phyloP scores from a whole-genome alignment of 1,140 invertebrate genomes.

The Platorchestia sp. region DNA sequence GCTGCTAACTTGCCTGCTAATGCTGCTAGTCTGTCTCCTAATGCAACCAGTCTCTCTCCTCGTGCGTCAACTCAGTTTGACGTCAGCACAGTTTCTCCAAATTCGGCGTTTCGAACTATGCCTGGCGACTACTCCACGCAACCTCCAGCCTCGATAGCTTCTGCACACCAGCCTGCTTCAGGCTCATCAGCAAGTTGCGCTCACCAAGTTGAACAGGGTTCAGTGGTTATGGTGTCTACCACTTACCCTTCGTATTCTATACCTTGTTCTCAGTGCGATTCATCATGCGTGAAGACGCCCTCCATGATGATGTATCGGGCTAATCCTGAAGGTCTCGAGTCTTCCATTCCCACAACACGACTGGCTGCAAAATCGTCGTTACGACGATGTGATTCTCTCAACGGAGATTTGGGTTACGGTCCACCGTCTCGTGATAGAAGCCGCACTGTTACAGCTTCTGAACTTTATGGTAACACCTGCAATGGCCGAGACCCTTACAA shows the following conservation, averaged over 20 bases:
- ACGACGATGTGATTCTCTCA: constrained; percentile 29
- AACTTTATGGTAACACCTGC: neutral
- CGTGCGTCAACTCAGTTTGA: neutral
- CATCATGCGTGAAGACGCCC: neutral
- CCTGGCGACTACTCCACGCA: neutral
- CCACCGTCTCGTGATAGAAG: neutral
- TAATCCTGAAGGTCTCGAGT: constrained; percentile 28
- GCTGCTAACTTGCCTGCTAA: neutral
- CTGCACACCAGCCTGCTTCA: neutral
- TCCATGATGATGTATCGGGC: neutral
- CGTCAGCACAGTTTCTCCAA: neutral
- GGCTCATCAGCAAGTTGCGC: neutral
- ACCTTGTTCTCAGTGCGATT: constrained; percentile 44
- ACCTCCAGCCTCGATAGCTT: neutral
- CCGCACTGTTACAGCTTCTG: neutral
- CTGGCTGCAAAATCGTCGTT: neutral
- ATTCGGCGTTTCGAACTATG: neutral
- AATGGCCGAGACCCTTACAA: neutral
- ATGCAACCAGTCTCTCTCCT: neutral
- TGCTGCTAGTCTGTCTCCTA: neutral
- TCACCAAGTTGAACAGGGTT: neutral
- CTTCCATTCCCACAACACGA: neutral
- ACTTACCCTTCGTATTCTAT: neutral
- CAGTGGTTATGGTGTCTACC: neutral
- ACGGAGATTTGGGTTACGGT: neutral